These are phyloP conservation scores for Tholera decimalis DNA, from an alignment of 2,888 invertebrate genomes.

Conservation along the genomic window DNA sequence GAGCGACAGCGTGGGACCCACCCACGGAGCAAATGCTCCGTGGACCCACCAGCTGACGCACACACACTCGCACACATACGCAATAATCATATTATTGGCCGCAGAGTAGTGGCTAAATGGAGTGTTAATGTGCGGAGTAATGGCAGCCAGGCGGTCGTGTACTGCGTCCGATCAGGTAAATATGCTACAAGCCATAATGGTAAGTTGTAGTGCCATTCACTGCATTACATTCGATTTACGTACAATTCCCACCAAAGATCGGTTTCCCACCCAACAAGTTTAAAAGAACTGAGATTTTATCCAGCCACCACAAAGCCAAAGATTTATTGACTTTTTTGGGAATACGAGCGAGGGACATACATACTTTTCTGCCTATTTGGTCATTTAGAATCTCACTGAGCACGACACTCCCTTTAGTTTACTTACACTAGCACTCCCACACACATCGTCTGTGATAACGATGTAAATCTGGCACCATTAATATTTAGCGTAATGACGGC, in stretches of 20 bases:
- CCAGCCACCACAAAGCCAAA: too few relatives aligned
- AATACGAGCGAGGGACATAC: neutral
- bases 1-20: conserved; percentile 48
- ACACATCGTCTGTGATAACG: conserved; percentile 51
- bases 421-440: conserved; percentile 3
- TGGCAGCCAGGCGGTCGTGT: conserved; percentile 23
- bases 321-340: neutral
- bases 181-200: conserved; percentile 30
- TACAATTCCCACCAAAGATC: neutral
- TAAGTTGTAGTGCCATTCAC: conserved; percentile 25
- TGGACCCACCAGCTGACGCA: conserved; percentile 29
- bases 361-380: too few relatives aligned
- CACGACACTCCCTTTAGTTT: neutral
- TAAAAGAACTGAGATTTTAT: neutral
- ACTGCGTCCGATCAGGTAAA: conserved; percentile 37
- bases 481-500: conserved; percentile 55
- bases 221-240: conserved; percentile 27
- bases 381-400: neutral
- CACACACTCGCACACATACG: conserved; percentile 14
- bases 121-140: conserved; percentile 48
- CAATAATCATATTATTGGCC: conserved; percentile 52
- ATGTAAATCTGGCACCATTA: conserved; percentile 55
- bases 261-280: neutral
- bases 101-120: conserved; percentile 44
- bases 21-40: too few relatives aligned